Percentiles rank a stretch among this genome's conserved stretches.
phyloP scores from a whole-genome alignment of 2,113 vertebrate genomes.

The Campylomormyrus numenius region DNA sequence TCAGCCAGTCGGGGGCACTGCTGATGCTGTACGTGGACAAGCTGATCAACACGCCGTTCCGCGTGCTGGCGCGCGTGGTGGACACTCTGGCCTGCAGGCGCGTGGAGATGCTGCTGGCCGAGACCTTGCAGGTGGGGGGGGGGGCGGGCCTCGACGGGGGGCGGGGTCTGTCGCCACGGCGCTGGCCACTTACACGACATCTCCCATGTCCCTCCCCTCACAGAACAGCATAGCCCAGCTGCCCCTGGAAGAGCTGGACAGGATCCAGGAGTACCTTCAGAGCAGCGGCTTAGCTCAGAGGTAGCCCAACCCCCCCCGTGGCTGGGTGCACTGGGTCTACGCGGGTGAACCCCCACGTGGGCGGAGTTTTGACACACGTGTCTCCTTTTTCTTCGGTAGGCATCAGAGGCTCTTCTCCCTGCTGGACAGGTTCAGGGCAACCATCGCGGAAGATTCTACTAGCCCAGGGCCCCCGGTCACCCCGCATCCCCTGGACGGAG shows the following conservation, averaged over 20 bases:
- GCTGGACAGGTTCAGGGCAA: constrained; percentile 90
- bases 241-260: constrained; percentile 81
- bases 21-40: constrained; percentile 87
- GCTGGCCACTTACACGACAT: neutral
- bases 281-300: constrained; percentile 81
- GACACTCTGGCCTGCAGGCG: constrained; percentile 92
- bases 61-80: constrained; percentile 89
- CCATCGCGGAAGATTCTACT: constrained; percentile 67
- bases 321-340: neutral
- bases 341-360: neutral
- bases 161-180: neutral
- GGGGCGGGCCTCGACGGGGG: neutral
- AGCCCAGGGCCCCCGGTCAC: constrained; percentile 75
- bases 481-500: constrained; percentile 83
- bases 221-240: constrained; percentile 86
- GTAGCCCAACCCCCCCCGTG: constrained; percentile 47
- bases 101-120: constrained; percentile 94
- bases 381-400: constrained; percentile 45
- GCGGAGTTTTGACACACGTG: neutral
- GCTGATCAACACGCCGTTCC: constrained; percentile 81
- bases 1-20: constrained; percentile 92
- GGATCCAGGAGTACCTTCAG: constrained; percentile 90
- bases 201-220: constrained; percentile 26
- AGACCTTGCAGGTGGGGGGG: constrained; percentile 75
- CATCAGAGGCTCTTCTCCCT: constrained; percentile 96